These are phyloP conservation scores for Struthidea cinerea DNA, from an alignment of 2,113 vertebrate species.

Conservation along the genomic window DNA sequence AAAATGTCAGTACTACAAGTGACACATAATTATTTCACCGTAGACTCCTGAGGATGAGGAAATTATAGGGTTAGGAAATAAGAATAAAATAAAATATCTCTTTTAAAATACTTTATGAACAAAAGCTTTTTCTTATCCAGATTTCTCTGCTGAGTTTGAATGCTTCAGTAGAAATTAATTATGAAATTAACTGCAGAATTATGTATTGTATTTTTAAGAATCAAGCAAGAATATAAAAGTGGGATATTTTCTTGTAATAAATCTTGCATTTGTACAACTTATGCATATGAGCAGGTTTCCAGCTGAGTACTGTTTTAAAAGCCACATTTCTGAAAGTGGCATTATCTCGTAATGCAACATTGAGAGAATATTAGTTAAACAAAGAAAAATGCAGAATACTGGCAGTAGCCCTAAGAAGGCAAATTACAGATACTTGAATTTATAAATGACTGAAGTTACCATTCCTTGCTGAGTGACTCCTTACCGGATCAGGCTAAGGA, in stretches of 20 bases:
- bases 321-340: neutral
- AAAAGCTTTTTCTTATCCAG: neutral
- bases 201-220: neutral
- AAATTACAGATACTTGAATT: neutral
- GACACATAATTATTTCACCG: slow-evolving; percentile 11
- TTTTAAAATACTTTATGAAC: slow-evolving; percentile 10
- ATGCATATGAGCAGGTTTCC: neutral
- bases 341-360: neutral
- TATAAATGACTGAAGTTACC: neutral
- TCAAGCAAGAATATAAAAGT: neutral
- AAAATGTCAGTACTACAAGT: slow-evolving; percentile 11
- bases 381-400: neutral
- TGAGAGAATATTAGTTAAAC: neutral
- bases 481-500: neutral
- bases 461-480: neutral
- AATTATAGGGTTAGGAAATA: slow-evolving; percentile 5
- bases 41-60: neutral
- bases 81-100: slow-evolving; percentile 1
- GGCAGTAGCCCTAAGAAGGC: neutral
- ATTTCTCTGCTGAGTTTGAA: neutral
- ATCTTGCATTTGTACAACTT: neutral
- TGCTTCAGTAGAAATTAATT: neutral
- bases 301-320: neutral
- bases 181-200: neutral
- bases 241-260: neutral